Percentiles rank a stretch among this genome's conserved stretches.
Evolutionary conservation across 2,888 invertebrate species (phyloP).

Genomic region (Drosophila putrida): DNA sequence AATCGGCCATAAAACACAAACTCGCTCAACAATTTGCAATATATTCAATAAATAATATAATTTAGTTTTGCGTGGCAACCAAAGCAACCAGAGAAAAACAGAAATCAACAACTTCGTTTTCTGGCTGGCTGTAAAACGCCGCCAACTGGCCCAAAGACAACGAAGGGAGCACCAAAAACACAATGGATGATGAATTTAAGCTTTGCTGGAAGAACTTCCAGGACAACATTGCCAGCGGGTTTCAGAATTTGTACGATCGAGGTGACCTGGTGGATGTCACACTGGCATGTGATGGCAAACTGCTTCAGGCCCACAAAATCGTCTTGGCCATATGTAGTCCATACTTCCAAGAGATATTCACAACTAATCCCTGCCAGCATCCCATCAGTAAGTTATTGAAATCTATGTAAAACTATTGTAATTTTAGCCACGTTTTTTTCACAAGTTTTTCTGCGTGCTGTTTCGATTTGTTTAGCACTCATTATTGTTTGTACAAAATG

Average conservation of each 20-base stretch:
- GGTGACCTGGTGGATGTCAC: conserved; percentile 86
- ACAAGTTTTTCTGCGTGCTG: conserved; percentile 24
- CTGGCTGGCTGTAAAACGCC: conserved; percentile 35
- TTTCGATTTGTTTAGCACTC: conserved; percentile 17
- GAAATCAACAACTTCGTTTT: conserved; percentile 10
- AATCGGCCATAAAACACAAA: conserved; percentile 61
- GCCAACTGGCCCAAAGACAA: conserved; percentile 22
- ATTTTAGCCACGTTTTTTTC: conserved; percentile 34
- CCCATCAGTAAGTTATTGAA: conserved; percentile 84
- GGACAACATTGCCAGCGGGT: conserved; percentile 85
- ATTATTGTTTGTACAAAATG: conserved; percentile 48
- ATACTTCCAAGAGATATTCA: conserved; percentile 86
- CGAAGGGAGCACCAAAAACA: neutral
- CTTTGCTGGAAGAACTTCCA: conserved; percentile 86
- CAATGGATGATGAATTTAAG: conserved; percentile 85
- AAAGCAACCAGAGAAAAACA: conserved; percentile 7
- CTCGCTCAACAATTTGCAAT: conserved; percentile 33
- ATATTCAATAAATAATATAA: conserved; percentile 32
- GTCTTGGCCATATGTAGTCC: conserved; percentile 87
- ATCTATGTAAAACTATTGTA: conserved; percentile 3
- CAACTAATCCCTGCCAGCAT: conserved; percentile 86
- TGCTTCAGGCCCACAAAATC: conserved; percentile 86
- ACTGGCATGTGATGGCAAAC: conserved; percentile 86
- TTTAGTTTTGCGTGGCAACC: conserved; percentile 32
- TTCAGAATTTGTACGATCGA: conserved; percentile 85